A percentile compares a stretch with the other conserved stretches of the same genome.
phyloP scores from a whole-genome alignment of 2,888 invertebrate species.

The Melanostoma scalare region DNA sequence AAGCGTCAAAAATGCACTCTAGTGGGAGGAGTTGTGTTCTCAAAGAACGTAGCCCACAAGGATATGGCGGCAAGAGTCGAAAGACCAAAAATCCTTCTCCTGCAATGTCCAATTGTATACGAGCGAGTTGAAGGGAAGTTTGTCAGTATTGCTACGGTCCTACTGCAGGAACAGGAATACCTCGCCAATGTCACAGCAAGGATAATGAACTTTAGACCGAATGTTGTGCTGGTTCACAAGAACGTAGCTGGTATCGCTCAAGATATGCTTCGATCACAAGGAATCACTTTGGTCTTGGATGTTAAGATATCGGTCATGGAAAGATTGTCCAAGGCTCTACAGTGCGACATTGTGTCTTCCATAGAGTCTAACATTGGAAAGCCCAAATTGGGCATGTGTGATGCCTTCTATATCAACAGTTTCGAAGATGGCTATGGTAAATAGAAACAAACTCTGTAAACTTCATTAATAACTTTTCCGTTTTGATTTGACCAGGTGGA shows the following conservation, averaged over 20 bases:
- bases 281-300: conserved; percentile 93
- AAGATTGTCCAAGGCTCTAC: conserved; percentile 89
- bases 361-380: conserved; percentile 93
- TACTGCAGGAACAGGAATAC: conserved; percentile 96
- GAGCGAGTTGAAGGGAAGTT: conserved; percentile 96
- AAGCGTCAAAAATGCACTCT: conserved; percentile 88
- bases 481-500: conserved; percentile 82
- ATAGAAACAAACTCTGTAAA: conserved; percentile 10
- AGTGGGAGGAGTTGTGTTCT: conserved; percentile 94
- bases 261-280: conserved; percentile 89
- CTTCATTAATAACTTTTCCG: not conserved
- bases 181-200: conserved; percentile 92
- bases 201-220: conserved; percentile 91
- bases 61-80: conserved; percentile 91
- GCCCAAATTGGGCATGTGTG: conserved; percentile 92
- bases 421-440: conserved; percentile 83
- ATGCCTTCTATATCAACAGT: conserved; percentile 89
- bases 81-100: conserved; percentile 92
- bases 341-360: conserved; percentile 92
- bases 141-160: conserved; percentile 95
- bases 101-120: conserved; percentile 96
- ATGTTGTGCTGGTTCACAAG: conserved; percentile 94
- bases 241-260: conserved; percentile 93
- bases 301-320: conserved; percentile 92
- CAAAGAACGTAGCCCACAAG: conserved; percentile 96